These are phyloP conservation scores for Gortyna flavago DNA, from an alignment of 2,888 invertebrate species.

Conservation along the genomic window DNA sequence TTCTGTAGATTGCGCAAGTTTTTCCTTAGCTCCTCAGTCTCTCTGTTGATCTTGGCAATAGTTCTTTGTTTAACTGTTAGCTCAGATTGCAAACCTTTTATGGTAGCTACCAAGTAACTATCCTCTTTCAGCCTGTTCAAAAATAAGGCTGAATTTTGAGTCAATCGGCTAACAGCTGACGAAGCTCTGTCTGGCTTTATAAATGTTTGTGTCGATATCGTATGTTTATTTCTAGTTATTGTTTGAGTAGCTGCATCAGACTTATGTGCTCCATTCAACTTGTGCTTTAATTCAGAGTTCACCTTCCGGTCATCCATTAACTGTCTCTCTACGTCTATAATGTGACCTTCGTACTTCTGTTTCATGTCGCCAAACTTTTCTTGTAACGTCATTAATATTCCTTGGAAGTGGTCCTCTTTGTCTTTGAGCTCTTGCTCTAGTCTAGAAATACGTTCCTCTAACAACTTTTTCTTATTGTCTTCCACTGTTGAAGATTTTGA, in stretches of 20 bases:
- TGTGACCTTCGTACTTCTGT: conserved; percentile 93
- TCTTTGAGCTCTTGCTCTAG: conserved; percentile 93
- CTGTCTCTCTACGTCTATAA: conserved; percentile 93
- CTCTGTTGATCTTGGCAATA: conserved; percentile 92
- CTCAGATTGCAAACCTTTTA: conserved; percentile 94
- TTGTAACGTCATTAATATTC: conserved; percentile 93
- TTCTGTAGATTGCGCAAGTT: conserved; percentile 94
- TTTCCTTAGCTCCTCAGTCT: conserved; percentile 93
- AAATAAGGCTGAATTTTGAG: conserved; percentile 89
- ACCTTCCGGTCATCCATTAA: conserved; percentile 86
- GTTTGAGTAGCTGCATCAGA: conserved; percentile 88
- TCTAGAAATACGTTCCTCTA: conserved; percentile 93
- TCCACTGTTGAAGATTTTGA: conserved; percentile 89
- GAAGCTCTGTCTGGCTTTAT: conserved; percentile 82
- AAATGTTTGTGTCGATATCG: conserved; percentile 81
- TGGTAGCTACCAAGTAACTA: conserved; percentile 94
- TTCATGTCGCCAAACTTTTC: conserved; percentile 94
- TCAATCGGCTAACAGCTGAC: conserved; percentile 88
- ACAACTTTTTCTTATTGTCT: conserved; percentile 90
- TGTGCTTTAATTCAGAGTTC: conserved; percentile 89
- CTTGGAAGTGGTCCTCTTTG: conserved; percentile 93
- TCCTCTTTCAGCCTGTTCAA: conserved; percentile 92
- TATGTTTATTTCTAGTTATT: conserved; percentile 74
- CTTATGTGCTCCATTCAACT: conserved; percentile 83
- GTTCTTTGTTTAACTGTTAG: conserved; percentile 93